Evolutionary conservation across 2,113 vertebrate species (phyloP).

Genomic region (Pygoscelis antarcticus): DNA sequence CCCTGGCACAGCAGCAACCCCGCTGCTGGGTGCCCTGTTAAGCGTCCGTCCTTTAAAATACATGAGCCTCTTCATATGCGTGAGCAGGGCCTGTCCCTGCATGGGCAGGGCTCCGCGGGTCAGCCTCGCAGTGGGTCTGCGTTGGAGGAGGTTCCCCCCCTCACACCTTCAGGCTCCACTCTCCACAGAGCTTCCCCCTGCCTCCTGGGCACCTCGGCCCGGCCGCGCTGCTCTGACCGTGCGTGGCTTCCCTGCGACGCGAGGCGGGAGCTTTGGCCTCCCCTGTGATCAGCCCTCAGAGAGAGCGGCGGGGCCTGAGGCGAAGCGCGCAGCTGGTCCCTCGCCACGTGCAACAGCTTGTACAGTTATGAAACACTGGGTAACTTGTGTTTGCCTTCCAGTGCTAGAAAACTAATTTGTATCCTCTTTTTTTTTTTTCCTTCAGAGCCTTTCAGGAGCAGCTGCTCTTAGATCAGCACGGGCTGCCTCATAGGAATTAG

Average conservation of each 20-base stretch:
- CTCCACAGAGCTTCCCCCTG: neutral
- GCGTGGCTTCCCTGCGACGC: accelerated
- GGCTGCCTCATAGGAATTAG: neutral
- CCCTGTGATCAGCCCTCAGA: accelerated
- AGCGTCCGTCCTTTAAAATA: no score
- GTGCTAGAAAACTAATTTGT: neutral
- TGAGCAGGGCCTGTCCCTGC: neutral
- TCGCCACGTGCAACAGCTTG: neutral
- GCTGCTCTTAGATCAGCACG: neutral
- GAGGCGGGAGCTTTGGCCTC: neutral
- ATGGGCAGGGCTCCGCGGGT: accelerated
- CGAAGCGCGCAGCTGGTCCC: accelerated
- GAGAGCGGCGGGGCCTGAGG: neutral
- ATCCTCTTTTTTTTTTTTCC: accelerated
- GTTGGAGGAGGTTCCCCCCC: accelerated
- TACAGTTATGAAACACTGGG: accelerated
- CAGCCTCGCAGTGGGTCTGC: accelerated
- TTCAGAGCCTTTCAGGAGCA: neutral
- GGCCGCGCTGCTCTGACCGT: accelerated
- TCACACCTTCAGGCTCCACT: accelerated
- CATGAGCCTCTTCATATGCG: accelerated
- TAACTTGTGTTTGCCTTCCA: neutral
- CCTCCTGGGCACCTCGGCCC: accelerated
- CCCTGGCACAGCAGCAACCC: accelerated
- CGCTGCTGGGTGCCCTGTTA: no score